Evolutionary conservation across 2,888 invertebrate genomes (phyloP), one percentile per base, ranked within the genome.

Genomic region (Scelioninae gen. 1): DNA sequence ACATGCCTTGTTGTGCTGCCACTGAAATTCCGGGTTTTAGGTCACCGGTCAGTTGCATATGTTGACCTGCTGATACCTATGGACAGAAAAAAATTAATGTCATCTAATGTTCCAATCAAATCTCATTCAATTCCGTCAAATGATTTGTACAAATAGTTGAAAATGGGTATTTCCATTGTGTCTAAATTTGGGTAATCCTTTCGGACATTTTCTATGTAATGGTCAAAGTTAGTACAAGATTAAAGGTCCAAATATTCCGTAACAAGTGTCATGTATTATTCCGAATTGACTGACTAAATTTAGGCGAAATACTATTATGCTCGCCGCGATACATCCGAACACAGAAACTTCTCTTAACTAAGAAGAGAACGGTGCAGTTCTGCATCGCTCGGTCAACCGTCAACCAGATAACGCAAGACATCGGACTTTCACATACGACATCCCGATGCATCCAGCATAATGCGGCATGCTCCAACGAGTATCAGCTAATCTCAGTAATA

Each of bases 41-140:
- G 86, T 95, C 95, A 85, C 96, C 95, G 88, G 95, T 95, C 87
- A 96, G 94, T 92, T 96, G 95, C 94, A 97, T 95, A 90, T 96
- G 97, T 92, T 97, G 97, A 34, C 97, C 97, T 87, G 97, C 96
- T 1, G 96, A 96, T 87, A 97, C 97, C 97, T 97, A 92, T 31
- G 43, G 69, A 29, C 6, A 15, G 0, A 34, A 55, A 32, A 7
- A 31, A 53, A 31, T 53, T 53, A 53, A 29, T 23, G n/a, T n/a
- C n/a, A n/a, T n/a, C 23, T 23, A 23, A 23, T 23, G 1, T 23
- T 23, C 4, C 23, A 23, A 4, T 23, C 4, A 23, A 2, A 23
- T 23, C 23, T n/a, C 23, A 23, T 23, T 23, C 1, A 23, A 23
- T n/a, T n/a, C n/a, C n/a, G n/a, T n/a, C 1, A 23, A 23, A 1